A percentile compares a stretch with the other conserved stretches of the same genome.
phyloP scores from a whole-genome alignment of 2,888 invertebrate species.

The Harpagoxenus sublaevis region DNA sequence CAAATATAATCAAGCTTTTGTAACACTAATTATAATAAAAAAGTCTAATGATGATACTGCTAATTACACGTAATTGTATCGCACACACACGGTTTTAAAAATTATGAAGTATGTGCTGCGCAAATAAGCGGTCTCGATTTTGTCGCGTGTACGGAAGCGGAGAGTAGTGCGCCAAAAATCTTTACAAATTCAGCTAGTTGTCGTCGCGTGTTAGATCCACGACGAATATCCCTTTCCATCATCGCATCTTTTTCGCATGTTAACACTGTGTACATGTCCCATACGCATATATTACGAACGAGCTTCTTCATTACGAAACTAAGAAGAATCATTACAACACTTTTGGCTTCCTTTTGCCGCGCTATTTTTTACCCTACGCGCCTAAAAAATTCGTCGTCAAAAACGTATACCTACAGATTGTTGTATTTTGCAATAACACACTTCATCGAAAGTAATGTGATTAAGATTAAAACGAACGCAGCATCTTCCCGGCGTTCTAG shows the following conservation, averaged over 20 bases:
- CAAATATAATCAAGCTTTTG: slow-evolving; percentile 86
- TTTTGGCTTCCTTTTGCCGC: slow-evolving; percentile 22
- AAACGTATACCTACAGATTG: slow-evolving; percentile 15
- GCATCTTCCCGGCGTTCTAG: slow-evolving; percentile 14
- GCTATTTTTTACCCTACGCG: slow-evolving; percentile 33
- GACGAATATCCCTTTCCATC: slow-evolving; percentile 1
- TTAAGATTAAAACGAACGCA: slow-evolving; percentile 16
- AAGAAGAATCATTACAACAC: not conserved
- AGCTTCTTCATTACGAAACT: slow-evolving; percentile 32
- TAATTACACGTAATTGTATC: slow-evolving; percentile 80
- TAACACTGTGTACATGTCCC: slow-evolving; percentile 2
- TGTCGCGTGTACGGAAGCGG: slow-evolving; percentile 42
- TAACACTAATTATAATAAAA: slow-evolving; percentile 84
- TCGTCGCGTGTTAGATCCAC: slow-evolving; percentile 31
- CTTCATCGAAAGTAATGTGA: slow-evolving; percentile 30
- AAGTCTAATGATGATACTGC: slow-evolving; percentile 81
- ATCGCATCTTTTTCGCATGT: slow-evolving; percentile 30
- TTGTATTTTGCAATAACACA: slow-evolving; percentile 45
- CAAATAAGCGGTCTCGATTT: slow-evolving; percentile 33
- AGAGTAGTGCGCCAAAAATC: slow-evolving; percentile 75
- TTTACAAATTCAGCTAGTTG: slow-evolving; percentile 71
- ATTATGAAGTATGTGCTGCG: slow-evolving; percentile 34
- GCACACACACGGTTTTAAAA: slow-evolving; percentile 69
- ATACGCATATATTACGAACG: slow-evolving; percentile 28
- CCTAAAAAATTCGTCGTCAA: slow-evolving; percentile 3